Evolutionary conservation across 1,140 invertebrate species (phyloP).

Genomic region (Melitaea cinxia): DNA sequence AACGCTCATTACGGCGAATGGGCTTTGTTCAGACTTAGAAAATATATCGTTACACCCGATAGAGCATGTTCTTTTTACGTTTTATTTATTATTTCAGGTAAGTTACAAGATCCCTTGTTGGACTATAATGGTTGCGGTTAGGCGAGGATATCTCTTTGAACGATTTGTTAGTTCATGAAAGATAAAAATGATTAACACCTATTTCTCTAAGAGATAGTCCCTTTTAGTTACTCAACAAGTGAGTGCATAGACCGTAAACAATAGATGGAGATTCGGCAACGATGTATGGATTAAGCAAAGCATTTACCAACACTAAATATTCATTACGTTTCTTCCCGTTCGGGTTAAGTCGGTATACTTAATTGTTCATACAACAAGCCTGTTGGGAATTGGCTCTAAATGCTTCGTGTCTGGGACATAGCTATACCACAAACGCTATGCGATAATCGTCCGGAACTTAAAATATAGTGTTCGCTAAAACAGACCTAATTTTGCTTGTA

Average conservation of each 20-base stretch:
- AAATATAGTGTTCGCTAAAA: conserved; percentile 45
- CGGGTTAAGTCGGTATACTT: conserved; percentile 68
- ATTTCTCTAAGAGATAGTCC: conserved; percentile 16
- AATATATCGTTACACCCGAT: conserved; percentile 77
- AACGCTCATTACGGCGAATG: conserved; percentile 77
- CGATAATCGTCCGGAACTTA: conserved; percentile 56
- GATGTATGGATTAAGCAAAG: conserved; percentile 29
- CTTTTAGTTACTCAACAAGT: conserved; percentile 47
- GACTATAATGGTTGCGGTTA: conserved; percentile 58
- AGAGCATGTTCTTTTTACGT: conserved; percentile 72
- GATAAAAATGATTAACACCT: conserved; percentile 28
- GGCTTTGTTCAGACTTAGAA: conserved; percentile 78
- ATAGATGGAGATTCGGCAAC: conserved; percentile 30
- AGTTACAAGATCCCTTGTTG: conserved; percentile 59
- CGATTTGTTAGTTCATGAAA: conserved; percentile 42
- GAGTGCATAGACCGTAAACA: conserved; percentile 21
- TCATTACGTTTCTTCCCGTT: conserved; percentile 72
- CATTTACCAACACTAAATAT: conserved; percentile 58
- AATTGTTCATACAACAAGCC: conserved; percentile 80
- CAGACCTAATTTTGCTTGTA: conserved; percentile 52
- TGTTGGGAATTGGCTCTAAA: conserved; percentile 76
- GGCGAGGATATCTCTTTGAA: conserved; percentile 66
- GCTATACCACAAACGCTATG: conserved; percentile 65
- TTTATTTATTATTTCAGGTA: conserved; percentile 77
- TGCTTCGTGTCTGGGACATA: conserved; percentile 67